Evolutionary conservation across 2,888 invertebrate species (phyloP).

Genomic region (Muscina levida): DNA sequence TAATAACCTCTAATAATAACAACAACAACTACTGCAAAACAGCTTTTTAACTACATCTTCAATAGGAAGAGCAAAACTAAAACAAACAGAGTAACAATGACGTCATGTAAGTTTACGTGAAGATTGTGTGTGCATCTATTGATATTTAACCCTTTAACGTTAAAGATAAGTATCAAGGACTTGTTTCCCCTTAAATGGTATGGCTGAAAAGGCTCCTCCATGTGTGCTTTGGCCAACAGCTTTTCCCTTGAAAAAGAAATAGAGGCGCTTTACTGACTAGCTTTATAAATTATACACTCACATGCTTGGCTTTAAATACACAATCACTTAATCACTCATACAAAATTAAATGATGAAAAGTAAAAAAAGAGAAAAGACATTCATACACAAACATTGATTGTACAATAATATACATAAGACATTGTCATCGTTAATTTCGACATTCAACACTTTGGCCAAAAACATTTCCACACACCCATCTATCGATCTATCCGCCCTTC

Average conservation of each 20-base stretch:
- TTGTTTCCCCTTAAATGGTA: too few relatives aligned
- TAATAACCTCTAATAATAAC: neutral
- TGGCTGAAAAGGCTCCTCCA: too few relatives aligned
- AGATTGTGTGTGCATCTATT: neutral
- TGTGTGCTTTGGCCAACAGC: too few relatives aligned
- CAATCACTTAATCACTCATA: too few relatives aligned
- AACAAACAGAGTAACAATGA: conserved; percentile 57
- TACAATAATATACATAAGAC: neutral
- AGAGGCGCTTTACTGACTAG: conserved; percentile 5
- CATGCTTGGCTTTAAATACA: too few relatives aligned
- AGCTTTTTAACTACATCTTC: conserved; percentile 37
- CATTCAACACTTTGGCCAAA: too few relatives aligned
- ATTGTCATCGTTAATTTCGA: too few relatives aligned
- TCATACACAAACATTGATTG: conserved; percentile 21
- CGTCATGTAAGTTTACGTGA: conserved; percentile 63
- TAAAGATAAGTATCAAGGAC: too few relatives aligned
- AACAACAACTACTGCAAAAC: conserved; percentile 32
- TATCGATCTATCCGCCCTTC: neutral
- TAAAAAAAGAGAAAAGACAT: conserved; percentile 11
- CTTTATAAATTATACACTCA: conserved; percentile 8
- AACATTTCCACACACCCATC: neutral
- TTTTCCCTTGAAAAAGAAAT: too few relatives aligned
- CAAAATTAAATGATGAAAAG: too few relatives aligned
- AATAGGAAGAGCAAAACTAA: conserved; percentile 5
- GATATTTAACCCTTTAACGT: too few relatives aligned